These are phyloP conservation scores for Meloidogyne floridensis DNA, from an alignment of 1,140 invertebrate genomes.

Conservation along the genomic window DNA sequence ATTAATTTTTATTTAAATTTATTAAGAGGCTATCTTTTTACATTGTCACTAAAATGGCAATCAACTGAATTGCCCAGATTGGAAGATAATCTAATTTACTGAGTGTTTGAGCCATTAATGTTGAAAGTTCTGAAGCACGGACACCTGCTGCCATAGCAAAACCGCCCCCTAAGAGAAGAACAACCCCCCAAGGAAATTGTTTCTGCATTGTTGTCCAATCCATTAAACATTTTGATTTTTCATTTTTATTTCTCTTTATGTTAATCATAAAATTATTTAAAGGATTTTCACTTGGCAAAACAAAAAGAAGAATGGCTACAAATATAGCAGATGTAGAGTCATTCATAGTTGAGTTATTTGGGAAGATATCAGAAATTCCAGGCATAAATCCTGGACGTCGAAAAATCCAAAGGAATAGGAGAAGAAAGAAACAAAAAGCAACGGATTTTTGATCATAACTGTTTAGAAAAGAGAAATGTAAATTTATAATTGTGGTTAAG, in stretches of 20 bases:
- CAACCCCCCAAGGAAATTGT: conserved; percentile 53
- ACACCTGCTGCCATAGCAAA: conserved; percentile 56
- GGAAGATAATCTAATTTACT: conserved; percentile 38
- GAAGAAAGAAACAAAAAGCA: conserved; percentile 76
- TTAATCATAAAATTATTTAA: neutral
- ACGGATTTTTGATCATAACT: conserved; percentile 77
- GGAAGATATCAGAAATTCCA: conserved; percentile 72
- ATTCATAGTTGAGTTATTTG: conserved; percentile 51
- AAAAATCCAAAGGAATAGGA: conserved; percentile 84
- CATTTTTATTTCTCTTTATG: conserved; percentile 11
- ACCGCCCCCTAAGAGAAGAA: conserved; percentile 58
- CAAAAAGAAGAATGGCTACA: conserved; percentile 67
- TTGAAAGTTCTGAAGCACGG: conserved; percentile 36
- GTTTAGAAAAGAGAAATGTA: conserved; percentile 1
- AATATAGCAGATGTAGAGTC: conserved; percentile 68
- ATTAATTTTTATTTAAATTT: conserved; percentile 30
- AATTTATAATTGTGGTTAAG: neutral
- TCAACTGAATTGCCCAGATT: conserved; percentile 23
- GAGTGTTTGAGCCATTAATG: conserved; percentile 38
- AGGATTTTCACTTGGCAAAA: conserved; percentile 59
- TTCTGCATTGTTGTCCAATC: conserved; percentile 54
- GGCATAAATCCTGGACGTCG: conserved; percentile 79
- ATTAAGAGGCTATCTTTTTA: neutral
- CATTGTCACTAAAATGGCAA: conserved; percentile 41
- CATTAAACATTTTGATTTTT: conserved; percentile 41